Evolutionary conservation across 2,888 invertebrate genomes (phyloP).

Genomic region (Tigriopus californicus): DNA sequence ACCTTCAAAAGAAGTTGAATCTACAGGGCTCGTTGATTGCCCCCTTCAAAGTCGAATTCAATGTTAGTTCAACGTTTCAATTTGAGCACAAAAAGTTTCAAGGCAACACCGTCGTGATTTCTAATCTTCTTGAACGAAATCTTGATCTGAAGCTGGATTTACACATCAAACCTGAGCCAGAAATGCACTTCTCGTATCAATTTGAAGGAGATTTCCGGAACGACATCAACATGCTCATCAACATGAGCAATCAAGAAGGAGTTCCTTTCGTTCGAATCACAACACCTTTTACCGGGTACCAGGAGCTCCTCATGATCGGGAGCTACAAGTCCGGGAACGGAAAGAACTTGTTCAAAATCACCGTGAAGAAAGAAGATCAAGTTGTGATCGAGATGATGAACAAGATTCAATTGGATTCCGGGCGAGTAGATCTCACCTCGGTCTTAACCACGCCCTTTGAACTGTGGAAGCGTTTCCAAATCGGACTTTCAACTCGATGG

Average conservation of each 20-base stretch:
- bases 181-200: background rate
- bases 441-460: background rate
- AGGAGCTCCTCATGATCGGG: slow-evolving; percentile 9
- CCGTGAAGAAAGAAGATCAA: background rate
- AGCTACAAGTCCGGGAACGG: background rate
- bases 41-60: too few species aligned
- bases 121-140: too few species aligned
- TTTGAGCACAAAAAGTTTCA: too few species aligned
- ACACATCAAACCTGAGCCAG: background rate
- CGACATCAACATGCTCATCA: background rate
- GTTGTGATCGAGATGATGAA: background rate
- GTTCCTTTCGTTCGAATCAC: background rate
- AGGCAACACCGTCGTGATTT: too few species aligned
- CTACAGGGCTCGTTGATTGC: too few species aligned
- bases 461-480: background rate
- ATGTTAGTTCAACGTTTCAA: too few species aligned
- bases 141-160: too few species aligned
- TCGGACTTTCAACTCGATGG: background rate
- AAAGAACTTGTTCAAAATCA: background rate
- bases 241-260: background rate
- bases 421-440: background rate
- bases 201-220: too few species aligned
- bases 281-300: slow-evolving; percentile 17
- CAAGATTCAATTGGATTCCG: background rate
- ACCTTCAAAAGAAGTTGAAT: too few species aligned